These are phyloP conservation scores for Drosophila triauraria DNA, from an alignment of 1,140 invertebrate genomes.

Conservation along the genomic window DNA sequence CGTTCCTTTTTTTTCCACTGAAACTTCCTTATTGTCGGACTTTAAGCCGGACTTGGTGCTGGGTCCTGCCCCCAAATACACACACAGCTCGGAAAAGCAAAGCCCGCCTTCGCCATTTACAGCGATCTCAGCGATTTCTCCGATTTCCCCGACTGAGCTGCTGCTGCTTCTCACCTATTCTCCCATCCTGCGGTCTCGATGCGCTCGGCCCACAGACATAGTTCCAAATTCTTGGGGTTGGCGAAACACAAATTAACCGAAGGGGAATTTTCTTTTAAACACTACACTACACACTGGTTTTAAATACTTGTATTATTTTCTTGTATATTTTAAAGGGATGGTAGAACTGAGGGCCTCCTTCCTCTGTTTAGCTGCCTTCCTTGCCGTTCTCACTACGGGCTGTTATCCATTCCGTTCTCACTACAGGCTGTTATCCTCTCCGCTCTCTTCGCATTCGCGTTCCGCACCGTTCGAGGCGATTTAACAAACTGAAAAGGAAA, in stretches of 20 bases:
- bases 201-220: constrained; percentile 68
- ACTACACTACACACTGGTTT: constrained; percentile 20
- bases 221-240: not conserved
- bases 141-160: not conserved
- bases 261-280: not conserved
- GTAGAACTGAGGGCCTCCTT: constrained; percentile 24
- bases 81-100: not conserved
- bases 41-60: constrained; percentile 35
- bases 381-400: constrained; percentile 28
- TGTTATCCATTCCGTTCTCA: constrained; percentile 35
- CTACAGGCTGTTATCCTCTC: constrained; percentile 32
- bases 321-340: not conserved
- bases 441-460: constrained; percentile 49
- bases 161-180: constrained; percentile 66
- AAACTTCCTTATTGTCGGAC: constrained; percentile 73
- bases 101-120: not conserved
- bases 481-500: constrained; percentile 75
- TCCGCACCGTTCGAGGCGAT: constrained; percentile 74
- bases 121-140: constrained; percentile 3
- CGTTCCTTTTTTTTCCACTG: constrained; percentile 39
- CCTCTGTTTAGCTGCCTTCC: constrained; percentile 39
- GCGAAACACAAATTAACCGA: constrained; percentile 26
- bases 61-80: constrained; percentile 5
- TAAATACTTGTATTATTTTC: not conserved
- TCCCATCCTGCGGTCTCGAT: constrained; percentile 50